phyloP scores from a whole-genome alignment of 2,797 vertebrate species.

The Bovichtus variegatus region DNA sequence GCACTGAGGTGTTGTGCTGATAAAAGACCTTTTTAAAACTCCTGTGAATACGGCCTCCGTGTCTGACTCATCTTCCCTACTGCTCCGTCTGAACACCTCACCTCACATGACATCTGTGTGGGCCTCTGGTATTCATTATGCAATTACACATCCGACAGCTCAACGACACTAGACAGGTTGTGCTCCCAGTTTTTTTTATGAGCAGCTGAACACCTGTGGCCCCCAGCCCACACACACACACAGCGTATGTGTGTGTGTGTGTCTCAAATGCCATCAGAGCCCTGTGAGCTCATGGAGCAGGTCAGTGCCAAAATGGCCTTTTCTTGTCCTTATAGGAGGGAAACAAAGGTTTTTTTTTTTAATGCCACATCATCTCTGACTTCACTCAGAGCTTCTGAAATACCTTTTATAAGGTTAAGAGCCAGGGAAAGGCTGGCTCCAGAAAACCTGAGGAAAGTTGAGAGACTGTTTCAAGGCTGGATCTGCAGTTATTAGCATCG shows the following conservation, averaged over 20 bases:
- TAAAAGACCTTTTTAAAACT: constrained; percentile 12
- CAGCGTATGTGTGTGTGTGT: neutral
- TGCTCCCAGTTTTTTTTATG: constrained; percentile 3
- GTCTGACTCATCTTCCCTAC: constrained; percentile 15
- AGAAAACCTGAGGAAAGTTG: no score
- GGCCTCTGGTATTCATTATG: constrained; percentile 28
- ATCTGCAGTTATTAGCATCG: neutral
- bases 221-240: constrained; percentile 6
- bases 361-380: neutral
- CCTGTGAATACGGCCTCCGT: neutral
- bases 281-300: neutral
- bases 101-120: constrained; percentile 17
- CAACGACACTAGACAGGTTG: neutral
- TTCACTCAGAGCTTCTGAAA: neutral
- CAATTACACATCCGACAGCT: constrained; percentile 24
- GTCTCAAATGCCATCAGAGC: constrained; percentile 30
- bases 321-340: constrained; percentile 6
- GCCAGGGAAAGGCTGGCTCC: neutral
- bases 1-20: constrained; percentile 14
- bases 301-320: constrained; percentile 29
- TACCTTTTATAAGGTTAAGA: neutral
- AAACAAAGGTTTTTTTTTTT: constrained; percentile 11
- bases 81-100: constrained; percentile 8
- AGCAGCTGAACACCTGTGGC: constrained; percentile 10
- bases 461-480: neutral